Evolutionary conservation across 2,888 invertebrate genomes (phyloP), one percentile per base, ranked within the genome.

Genomic region (Volucella zonaria): DNA sequence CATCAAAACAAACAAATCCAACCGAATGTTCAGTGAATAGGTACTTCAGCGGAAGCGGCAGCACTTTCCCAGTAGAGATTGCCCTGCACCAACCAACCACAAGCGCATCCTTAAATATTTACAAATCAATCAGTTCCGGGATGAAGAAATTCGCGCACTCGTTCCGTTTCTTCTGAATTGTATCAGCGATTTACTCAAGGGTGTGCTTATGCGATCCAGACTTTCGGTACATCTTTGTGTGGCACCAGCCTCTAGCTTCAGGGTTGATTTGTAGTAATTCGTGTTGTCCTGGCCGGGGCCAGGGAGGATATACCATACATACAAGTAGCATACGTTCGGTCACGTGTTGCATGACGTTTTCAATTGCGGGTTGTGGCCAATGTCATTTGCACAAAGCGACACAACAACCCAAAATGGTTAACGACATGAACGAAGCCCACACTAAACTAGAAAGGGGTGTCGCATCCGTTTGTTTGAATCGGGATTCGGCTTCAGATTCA

Each of bases 341-440:
- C 87, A 79, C 87, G 87, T 88, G 88, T 68, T 83, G 71, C 80
- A 77, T 87, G 88, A 88, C 87, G 78, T 87, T 77, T 87, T 85
- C 88, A 88, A 88, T 88, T 88, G 88, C 81, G 82, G 87, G 87
- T 87, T 88, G 87, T 77, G 87, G 87, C 86, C 80, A 86, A 81
- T 87, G 86, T 87, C 87, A 82, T 79, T 81, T 81, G 87, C 87
- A 88, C 71, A 86, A 86, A 78, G 51, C 49, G 42, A 74, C 64
- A 59, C 61, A 68, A 76, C 66, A 80, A 68, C 66, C 52, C 54
- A 75, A 74, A 86, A 82, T 82, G 82, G 82, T 86, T 61, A 78
- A 82, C 74, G 77, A 74, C 74, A 67, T 10, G 71, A 79, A 81
- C 42, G 64, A 40, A 73, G 71, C 81, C 75, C 64, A 74, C 78